phyloP scores from a whole-genome alignment of 2,888 invertebrate genomes.

The Campopleginae sp. region DNA sequence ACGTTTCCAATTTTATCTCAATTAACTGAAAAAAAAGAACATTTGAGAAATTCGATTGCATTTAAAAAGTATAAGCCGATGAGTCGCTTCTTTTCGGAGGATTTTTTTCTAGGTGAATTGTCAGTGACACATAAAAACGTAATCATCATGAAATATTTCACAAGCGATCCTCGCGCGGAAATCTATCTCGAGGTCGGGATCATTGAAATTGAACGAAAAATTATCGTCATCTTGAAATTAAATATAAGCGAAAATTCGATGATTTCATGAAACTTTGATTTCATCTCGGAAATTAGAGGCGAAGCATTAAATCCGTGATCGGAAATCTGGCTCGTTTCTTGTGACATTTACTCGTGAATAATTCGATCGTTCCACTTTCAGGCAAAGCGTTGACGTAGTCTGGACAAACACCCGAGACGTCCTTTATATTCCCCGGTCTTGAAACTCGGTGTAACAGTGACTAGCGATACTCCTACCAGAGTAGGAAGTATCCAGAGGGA shows the following conservation, averaged over 20 bases:
- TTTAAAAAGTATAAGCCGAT: too few species aligned
- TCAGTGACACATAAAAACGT: too few species aligned
- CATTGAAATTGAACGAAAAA: neutral
- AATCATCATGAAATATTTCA: too few species aligned
- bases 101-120: too few species aligned
- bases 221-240: too few species aligned
- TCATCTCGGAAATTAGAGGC: neutral
- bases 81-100: too few species aligned
- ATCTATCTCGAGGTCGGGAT: too few species aligned
- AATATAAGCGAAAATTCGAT: neutral
- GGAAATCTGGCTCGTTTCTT: neutral
- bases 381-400: conserved; percentile 51
- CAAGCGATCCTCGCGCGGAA: too few species aligned
- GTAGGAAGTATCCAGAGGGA: conserved; percentile 47
- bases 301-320: neutral
- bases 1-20: too few species aligned
- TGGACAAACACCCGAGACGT: conserved; percentile 56
- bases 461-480: conserved; percentile 11
- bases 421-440: conserved; percentile 21
- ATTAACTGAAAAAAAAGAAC: too few species aligned
- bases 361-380: conserved; percentile 27
- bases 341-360: conserved; percentile 13
- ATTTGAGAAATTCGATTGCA: too few species aligned
- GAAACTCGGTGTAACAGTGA: conserved; percentile 12
- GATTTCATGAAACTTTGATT: neutral